Base-by-base conservation (phyloP, 1,140 invertebrate species). In the Amyelois transitella region DNA sequence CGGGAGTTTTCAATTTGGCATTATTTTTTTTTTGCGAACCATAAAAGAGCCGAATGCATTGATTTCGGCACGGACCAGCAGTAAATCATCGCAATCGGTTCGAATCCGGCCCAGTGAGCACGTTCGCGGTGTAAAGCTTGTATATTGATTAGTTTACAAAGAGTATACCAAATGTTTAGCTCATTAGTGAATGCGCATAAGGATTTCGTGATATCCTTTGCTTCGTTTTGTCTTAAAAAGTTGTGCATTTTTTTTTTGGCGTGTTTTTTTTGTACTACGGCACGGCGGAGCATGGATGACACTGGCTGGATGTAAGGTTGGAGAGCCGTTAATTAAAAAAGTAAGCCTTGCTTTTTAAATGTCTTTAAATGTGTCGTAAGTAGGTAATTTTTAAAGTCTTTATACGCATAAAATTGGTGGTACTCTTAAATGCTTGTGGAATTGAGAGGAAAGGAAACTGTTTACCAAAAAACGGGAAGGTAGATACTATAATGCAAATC, bases 71-170 rank as follows among this genome's bases (percentile, higher is more conserved):
- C 45, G 45, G 19, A 14, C 6, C 20, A 19, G 0, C n/a, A 18
- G 19, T 48, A 48, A 48, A 48, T 48, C 45, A 48, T 19, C 19
- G 45, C 45, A 21, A 38, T 38, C 32, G 45, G 45, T 21, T 48
- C 45, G 43, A 12, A 18, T 45, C 43, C 18, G 18, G 43, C 43
- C 10, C 25, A 28, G 25, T 12, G 12, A 12, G 25, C 25, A 28
- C 25, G 25, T 28, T 12, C 25, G 25, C 25, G 25, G 25, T 1
- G 12, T 28, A 8, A 18, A 43, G 43, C 18, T 43, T 43, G 14
- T 43, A 18, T 43, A 8, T 4, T 8, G 4, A 8, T 1, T 43
- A n/a, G 6, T 43, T 18, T 6, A 28, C 25, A 28, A 6, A 28
- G 25, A 18, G 14, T 17, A 43, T n/a, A 18, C 5, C 5, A 28